Evolutionary conservation across 2,797 vertebrate genomes (phyloP).

Genomic region (Gila robusta): DNA sequence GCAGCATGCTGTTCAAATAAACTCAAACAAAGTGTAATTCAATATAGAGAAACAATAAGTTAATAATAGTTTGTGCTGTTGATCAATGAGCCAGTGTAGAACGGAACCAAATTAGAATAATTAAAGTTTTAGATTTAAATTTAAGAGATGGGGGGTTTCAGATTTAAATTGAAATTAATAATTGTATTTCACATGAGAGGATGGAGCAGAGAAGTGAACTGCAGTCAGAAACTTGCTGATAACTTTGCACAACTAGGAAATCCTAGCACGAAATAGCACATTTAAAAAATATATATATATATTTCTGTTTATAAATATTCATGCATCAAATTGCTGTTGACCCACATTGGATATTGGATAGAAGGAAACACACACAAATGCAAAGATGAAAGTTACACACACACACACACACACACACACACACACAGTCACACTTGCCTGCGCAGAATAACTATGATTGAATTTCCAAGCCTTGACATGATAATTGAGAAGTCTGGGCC

Average conservation of each 20-base stretch:
- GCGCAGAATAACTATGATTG: slow-evolving; percentile 52
- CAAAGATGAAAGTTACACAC: slow-evolving; percentile 52
- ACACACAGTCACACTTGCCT: slow-evolving; percentile 47
- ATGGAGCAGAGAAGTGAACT: slow-evolving; percentile 32
- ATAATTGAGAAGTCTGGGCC: slow-evolving; percentile 58
- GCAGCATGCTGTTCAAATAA: slow-evolving; percentile 3
- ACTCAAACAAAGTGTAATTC: slow-evolving; percentile 51
- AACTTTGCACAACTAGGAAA: slow-evolving; percentile 26
- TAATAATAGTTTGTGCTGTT: not conserved
- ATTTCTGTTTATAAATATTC: slow-evolving; percentile 50
- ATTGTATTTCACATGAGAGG: slow-evolving; percentile 15
- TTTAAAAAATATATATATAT: not conserved
- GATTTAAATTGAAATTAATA: slow-evolving; percentile 22
- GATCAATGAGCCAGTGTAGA: not conserved
- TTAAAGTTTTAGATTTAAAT: not conserved
- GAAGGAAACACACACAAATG: slow-evolving; percentile 5
- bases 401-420: slow-evolving; percentile 44
- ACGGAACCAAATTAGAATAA: not conserved
- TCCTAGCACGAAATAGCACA: not conserved
- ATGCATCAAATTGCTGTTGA: slow-evolving; percentile 45
- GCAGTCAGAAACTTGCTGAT: slow-evolving; percentile 34
- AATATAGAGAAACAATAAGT: slow-evolving; percentile 3
- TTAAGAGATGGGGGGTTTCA: no score
- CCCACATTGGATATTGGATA: slow-evolving; percentile 39
- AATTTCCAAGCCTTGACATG: slow-evolving; percentile 54